Conservation (phyloP, 2,797 vertebrate genomes). For the Masticophis lateralis region DNA sequence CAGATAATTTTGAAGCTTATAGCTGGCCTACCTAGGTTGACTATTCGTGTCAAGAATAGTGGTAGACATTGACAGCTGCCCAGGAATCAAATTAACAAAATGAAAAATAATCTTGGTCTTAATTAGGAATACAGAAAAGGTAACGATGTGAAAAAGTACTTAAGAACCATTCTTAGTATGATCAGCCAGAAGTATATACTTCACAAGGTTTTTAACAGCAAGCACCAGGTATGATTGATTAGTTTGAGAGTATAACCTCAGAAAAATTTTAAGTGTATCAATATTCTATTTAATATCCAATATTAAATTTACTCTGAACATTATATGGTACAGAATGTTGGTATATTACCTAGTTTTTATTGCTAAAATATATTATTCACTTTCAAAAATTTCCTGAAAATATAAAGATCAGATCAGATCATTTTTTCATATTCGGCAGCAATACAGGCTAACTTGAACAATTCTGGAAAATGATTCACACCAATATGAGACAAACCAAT, state of each 20-base stretch:
- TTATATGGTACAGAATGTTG: background rate
- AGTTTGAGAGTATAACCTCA: background rate
- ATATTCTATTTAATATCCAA: background rate
- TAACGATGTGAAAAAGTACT: background rate
- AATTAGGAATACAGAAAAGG: background rate
- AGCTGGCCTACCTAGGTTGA: background rate
- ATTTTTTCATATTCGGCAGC: background rate
- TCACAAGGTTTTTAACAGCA: background rate
- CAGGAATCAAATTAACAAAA: background rate
- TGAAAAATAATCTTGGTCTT: background rate
- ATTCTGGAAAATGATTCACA: background rate
- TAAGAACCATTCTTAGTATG: background rate
- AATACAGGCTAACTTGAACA: background rate
- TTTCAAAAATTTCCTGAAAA: background rate
- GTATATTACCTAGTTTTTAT: background rate
- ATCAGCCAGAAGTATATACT: background rate
- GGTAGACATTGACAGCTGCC: background rate
- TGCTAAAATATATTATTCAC: background rate
- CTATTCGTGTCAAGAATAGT: background rate
- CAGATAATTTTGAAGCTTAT: background rate
- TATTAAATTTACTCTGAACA: background rate
- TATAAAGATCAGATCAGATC: background rate
- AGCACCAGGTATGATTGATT: background rate
- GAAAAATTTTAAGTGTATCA: background rate
- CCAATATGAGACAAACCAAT: background rate